Base-by-base conservation (phyloP, 2,888 invertebrate species). In the Cephalotes varians region DNA sequence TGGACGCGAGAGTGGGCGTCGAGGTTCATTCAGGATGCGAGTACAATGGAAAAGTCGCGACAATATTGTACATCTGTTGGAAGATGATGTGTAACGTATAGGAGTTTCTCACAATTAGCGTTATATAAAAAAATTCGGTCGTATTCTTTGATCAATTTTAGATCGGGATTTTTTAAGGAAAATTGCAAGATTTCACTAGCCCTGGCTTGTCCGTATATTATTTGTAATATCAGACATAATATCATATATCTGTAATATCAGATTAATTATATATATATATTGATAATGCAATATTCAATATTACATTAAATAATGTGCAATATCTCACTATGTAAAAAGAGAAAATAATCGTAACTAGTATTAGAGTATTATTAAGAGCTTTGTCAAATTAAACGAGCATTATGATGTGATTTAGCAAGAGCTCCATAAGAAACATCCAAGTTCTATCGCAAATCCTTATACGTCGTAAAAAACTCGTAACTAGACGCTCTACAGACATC, bases 1-100 rank as follows among this genome's bases (percentile, higher is more conserved):
- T 72, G 77, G 81, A 72, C 44, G 64, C 47, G 40, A 58, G 82
- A 82, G 86, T 82, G 84, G 86, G 80, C 82, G 86, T 86, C 82
- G 84, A 62, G 82, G 81, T 82, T 84, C 62, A 82, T 73, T 65
- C 80, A 60, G 56, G 34, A 56, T 40, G 40, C 31, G 84, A 56
- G 15, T 49, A 65, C 60, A 62, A 76, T 69, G 58, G 72, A 67
- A 62, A 56, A 79, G 31, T 79, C 77, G 67, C 47, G 64, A 62
- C 44, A 62, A 62, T 73, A 76, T 76, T 65, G 74, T 49, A 51
- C 65, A 49, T 76, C 54, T 31, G 28, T 54, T 40, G 44, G n/a
- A 31, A 54, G 37, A 65, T 44, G 40, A 7, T 37, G 28, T 34
- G n/a, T 34, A 21, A 37, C 37, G 10, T 37, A 25, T 28, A 40